Evolutionary conservation across 2,797 vertebrate genomes (phyloP).

Genomic region (Gambelia wislizenii): DNA sequence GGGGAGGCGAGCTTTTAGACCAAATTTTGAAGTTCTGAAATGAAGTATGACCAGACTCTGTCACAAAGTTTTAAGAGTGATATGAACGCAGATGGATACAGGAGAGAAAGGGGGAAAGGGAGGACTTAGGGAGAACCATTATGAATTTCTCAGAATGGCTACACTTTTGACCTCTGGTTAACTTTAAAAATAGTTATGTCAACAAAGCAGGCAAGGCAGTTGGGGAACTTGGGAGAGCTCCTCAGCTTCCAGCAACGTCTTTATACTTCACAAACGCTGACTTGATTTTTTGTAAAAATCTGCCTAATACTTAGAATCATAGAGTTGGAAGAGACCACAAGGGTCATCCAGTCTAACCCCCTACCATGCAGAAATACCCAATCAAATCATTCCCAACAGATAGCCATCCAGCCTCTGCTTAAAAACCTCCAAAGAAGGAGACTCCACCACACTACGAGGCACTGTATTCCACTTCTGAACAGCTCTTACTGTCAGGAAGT

Average conservation of each 20-base stretch:
- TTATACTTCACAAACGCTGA: constrained; percentile 25
- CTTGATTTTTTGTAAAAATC: constrained; percentile 11
- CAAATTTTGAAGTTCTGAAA: not conserved
- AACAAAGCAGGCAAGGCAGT: not conserved
- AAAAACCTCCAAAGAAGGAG: no score
- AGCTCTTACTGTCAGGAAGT: no score
- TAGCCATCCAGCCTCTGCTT: no score
- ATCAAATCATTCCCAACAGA: no score
- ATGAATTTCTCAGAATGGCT: not conserved
- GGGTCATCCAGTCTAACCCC: no score
- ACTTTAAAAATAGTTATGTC: not conserved
- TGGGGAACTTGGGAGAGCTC: not conserved
- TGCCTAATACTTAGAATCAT: no score
- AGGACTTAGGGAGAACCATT: not conserved
- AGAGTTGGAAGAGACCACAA: no score
- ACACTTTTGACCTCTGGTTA: not conserved
- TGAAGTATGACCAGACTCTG: not conserved
- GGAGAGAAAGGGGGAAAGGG: not conserved
- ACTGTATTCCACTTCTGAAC: no score
- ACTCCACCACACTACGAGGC: no score
- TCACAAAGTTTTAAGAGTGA: not conserved
- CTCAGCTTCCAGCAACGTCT: constrained; percentile 46
- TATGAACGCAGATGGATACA: not conserved
- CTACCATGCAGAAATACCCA: no score
- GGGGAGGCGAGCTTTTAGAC: not conserved